Conservation (phyloP, 1,140 invertebrate genomes). For the Nymphalis io region DNA sequence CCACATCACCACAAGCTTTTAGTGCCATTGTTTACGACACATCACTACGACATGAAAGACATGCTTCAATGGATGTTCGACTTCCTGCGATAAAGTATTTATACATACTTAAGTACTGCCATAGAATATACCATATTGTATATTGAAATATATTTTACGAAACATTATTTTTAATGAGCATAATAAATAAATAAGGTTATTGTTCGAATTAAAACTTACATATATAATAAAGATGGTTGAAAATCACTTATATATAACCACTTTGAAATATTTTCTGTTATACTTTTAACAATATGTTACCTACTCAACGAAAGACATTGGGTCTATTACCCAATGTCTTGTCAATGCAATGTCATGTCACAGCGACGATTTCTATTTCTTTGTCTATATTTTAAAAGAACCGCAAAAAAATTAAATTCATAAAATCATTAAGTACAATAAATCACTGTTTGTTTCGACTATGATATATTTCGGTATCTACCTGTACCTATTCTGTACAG, state of each 20-base stretch:
- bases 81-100: conserved; percentile 4
- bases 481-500: too few species aligned
- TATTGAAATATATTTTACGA: too few species aligned
- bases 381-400: neutral
- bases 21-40: conserved; percentile 34
- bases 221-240: neutral
- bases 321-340: too few species aligned
- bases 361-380: neutral
- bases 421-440: neutral
- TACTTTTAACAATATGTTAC: neutral
- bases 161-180: neutral
- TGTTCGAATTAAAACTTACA: neutral
- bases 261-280: neutral
- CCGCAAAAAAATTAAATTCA: neutral
- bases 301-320: neutral
- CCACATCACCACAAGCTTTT: conserved; percentile 38
- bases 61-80: conserved; percentile 26
- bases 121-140: neutral
- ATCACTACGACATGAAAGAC: conserved; percentile 25
- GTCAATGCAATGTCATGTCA: neutral
- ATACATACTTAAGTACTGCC: neutral
- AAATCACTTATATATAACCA: neutral
- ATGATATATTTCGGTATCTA: neutral
- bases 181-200: neutral
- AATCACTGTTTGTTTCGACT: neutral